Evolutionary conservation across 2,888 invertebrate species (phyloP).

Genomic region (Eupithecia inturbata): DNA sequence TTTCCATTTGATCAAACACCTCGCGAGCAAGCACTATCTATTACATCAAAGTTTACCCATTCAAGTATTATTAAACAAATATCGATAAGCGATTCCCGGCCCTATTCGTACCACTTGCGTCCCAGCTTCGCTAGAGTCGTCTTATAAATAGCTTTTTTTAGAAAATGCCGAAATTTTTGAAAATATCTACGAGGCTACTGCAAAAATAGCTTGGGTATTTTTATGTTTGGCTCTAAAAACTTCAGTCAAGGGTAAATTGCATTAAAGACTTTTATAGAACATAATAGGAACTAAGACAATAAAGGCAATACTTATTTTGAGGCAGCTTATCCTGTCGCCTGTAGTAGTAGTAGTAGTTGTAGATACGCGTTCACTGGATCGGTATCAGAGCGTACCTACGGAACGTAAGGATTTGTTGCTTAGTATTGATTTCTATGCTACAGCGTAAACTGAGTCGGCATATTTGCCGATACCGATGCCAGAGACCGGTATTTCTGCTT

Average conservation of each 20-base stretch:
- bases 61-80: slow-evolving; percentile 35
- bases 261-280: too few relatives aligned
- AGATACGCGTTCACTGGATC: too few relatives aligned
- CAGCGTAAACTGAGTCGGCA: too few relatives aligned
- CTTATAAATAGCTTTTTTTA: neutral
- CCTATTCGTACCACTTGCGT: slow-evolving; percentile 56
- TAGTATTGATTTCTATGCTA: too few relatives aligned
- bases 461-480: too few relatives aligned
- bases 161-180: slow-evolving; percentile 2
- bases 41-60: slow-evolving; percentile 36
- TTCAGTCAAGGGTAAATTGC: neutral
- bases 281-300: too few relatives aligned
- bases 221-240: neutral
- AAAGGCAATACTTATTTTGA: too few relatives aligned
- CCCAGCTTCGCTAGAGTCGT: slow-evolving; percentile 40
- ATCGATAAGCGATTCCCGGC: slow-evolving; percentile 44
- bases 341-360: too few relatives aligned
- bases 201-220: neutral
- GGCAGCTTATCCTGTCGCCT: too few relatives aligned
- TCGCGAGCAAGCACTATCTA: slow-evolving; percentile 29
- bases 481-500: too few relatives aligned
- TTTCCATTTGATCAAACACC: slow-evolving; percentile 32
- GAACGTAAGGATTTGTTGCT: too few relatives aligned
- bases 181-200: neutral
- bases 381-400: too few relatives aligned